A percentile compares a stretch with the other conserved stretches of the same genome.
These are phyloP conservation scores for Bothrops jararaca DNA, from an alignment of 2,113 vertebrate genomes.

Conservation along the genomic window DNA sequence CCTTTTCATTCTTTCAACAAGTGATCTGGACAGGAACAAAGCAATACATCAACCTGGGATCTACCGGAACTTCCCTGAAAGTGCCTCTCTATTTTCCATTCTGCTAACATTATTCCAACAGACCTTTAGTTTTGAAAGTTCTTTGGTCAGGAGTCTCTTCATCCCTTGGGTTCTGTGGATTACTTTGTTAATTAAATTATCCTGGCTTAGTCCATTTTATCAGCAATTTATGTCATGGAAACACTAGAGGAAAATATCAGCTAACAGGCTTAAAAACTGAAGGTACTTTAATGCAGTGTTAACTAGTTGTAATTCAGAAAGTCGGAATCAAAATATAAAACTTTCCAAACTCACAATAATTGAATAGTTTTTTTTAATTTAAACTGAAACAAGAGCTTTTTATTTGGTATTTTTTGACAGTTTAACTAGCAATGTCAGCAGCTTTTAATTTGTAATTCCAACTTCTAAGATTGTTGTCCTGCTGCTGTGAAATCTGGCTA, in stretches of 20 bases:
- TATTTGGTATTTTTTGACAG: constrained; percentile 36
- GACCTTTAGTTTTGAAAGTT: neutral
- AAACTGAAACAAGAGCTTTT: constrained; percentile 30
- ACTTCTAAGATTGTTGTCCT: constrained; percentile 38
- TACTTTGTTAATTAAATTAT: constrained; percentile 17
- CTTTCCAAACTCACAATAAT: constrained; percentile 32
- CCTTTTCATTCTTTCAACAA: neutral
- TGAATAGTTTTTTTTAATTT: constrained; percentile 41
- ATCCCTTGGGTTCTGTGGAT: neutral
- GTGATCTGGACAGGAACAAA: neutral
- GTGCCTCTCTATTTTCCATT: neutral
- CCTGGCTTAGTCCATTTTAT: constrained; percentile 48
- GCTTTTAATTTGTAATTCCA: constrained; percentile 30
- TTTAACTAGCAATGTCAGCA: constrained; percentile 13
- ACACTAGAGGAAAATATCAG: constrained; percentile 31
- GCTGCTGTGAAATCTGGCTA: neutral
- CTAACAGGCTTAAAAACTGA: constrained; percentile 29
- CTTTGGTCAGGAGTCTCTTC: neutral
- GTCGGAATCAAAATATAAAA: neutral
- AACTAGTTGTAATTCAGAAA: constrained; percentile 29
- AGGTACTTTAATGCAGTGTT: constrained; percentile 3
- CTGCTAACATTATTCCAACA: neutral
- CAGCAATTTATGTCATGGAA: neutral
- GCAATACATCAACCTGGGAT: neutral
- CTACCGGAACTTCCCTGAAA: neutral